Percentiles rank a stretch among this genome's conserved stretches.
These are phyloP conservation scores for Macrophya alboannulata DNA, from an alignment of 2,888 invertebrate genomes.

Conservation along the genomic window DNA sequence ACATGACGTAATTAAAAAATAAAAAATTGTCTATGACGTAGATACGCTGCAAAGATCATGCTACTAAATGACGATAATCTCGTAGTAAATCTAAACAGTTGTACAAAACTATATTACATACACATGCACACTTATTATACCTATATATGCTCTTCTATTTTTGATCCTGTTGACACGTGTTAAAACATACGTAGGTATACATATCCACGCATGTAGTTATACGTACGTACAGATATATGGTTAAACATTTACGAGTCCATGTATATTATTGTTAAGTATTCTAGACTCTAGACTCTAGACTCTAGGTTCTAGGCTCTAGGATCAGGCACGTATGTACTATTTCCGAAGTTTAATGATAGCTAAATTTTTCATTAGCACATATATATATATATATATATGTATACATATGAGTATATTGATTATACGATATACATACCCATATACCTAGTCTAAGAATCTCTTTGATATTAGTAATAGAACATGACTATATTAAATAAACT, in stretches of 20 bases:
- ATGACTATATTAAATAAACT: constrained; percentile 43
- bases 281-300: neutral
- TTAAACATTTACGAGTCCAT: neutral
- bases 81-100: neutral
- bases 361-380: neutral
- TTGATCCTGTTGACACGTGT: constrained; percentile 42
- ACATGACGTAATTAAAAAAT: neutral
- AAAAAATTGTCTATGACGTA: neutral
- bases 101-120: neutral
- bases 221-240: neutral
- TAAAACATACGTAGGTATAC: constrained; percentile 26
- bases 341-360: neutral
- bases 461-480: constrained; percentile 23
- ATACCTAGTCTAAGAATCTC: neutral
- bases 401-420: neutral
- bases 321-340: constrained; percentile 4
- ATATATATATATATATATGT: neutral
- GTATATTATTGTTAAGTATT: neutral
- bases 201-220: constrained; percentile 1
- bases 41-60: neutral
- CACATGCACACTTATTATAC: neutral
- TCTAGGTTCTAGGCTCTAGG: no score
- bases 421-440: neutral
- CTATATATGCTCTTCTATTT: constrained; percentile 29
- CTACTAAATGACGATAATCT: neutral